phyloP scores from a whole-genome alignment of 30 jellyfish, hydroid and myxozoan genomes.

The Turritopsis rubra region DNA sequence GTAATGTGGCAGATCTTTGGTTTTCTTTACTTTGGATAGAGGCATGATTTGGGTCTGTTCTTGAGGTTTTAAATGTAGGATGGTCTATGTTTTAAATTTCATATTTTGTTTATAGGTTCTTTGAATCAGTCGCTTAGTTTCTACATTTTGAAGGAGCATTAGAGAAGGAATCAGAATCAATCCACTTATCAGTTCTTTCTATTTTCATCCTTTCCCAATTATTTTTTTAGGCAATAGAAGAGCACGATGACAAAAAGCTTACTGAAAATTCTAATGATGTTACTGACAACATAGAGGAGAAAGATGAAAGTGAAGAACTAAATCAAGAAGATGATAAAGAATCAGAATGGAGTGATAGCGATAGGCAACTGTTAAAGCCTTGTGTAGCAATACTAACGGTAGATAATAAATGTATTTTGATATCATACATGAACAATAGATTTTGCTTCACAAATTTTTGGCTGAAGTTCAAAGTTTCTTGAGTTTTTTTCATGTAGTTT shows the following conservation, averaged over 20 bases:
- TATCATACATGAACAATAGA: too few species aligned
- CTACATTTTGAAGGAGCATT: background rate
- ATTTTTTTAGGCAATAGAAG: background rate
- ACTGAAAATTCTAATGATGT: background rate
- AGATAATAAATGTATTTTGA: background rate
- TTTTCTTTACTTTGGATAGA: too few species aligned
- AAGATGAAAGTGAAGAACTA: background rate
- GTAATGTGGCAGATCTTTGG: too few species aligned
- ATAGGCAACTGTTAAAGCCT: background rate
- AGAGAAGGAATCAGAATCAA: background rate
- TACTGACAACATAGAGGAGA: background rate
- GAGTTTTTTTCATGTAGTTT: too few species aligned
- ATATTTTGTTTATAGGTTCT: too few species aligned
- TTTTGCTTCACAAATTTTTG: too few species aligned
- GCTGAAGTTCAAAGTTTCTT: too few species aligned
- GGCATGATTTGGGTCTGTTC: too few species aligned
- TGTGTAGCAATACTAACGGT: constrained; percentile 7
- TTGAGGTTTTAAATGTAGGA: too few species aligned
- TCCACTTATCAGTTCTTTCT: background rate
- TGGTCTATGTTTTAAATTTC: too few species aligned
- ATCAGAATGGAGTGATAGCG: background rate
- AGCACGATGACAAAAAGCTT: background rate
- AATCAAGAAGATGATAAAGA: background rate
- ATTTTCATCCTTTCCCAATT: background rate
- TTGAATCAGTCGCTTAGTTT: too few species aligned